Evolutionary conservation across 2,888 invertebrate species (phyloP), one percentile per base, ranked within the genome.

Genomic region (Allophyes oxyacanthae): DNA sequence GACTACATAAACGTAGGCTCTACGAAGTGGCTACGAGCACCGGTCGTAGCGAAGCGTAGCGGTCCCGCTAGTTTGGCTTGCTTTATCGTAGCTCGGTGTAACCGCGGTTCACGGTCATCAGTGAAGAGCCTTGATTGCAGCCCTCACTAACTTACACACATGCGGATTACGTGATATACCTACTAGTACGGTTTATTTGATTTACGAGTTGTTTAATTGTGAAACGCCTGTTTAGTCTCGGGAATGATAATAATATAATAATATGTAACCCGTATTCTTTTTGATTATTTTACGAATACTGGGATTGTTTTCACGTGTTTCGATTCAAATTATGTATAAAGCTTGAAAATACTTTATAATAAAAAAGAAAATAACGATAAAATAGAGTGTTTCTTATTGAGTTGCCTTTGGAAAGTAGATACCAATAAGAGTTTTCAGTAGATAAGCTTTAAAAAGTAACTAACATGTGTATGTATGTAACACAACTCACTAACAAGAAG

Each of bases 81-180:
- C 69, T 79, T 72, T 78, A 77, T 76, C 73, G 81, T 77, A 78
- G 81, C 66, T 65, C 49, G 69, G 61, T 87, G 87, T 87, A 86
- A 87, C 85, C 83, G 71, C 82, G 79, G 80, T 83, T 87, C 89
- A 90, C 77, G 88, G 87, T 78, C 88, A 86, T 79, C 75, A 71
- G 72, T 84, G 85, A 88, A 87, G 85, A 81, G 86, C 71, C 84
- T 83, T 89, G 87, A 89, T 91, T 90, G 85, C 86, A 80, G 61
- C 64, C 69, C 59, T 74, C 54, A 60, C 75, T 72, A 75, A 81
- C 78, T 84, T 83, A 82, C 82, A 78, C 48, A 74, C 52, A 69
- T 55, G n/a, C 52, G 40, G 62, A 56, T 46, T 57, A 66, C 32
- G 34, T 41, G 10, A 42, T 30, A 46, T 20, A 37, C 41, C n/a